A percentile compares a stretch with the other conserved stretches of the same genome.
Conservation (phyloP, 2,888 invertebrate genomes). For the Ectobius pallidus region DNA sequence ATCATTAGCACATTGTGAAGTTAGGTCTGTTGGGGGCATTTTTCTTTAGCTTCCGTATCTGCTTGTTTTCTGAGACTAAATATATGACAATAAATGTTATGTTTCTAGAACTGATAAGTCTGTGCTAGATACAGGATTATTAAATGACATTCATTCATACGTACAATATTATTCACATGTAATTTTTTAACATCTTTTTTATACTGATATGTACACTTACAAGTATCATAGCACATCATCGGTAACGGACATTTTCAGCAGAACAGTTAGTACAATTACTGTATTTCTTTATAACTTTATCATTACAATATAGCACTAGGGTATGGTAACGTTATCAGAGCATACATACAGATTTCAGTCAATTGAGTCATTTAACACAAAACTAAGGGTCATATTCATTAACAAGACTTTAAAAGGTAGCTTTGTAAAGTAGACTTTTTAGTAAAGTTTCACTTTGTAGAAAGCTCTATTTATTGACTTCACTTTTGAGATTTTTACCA, state of each 20-base stretch:
- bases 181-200: conserved; percentile 20
- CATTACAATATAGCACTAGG: conserved; percentile 25
- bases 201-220: conserved; percentile 38
- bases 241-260: conserved; percentile 34
- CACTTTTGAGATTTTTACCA: too few species aligned
- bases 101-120: neutral
- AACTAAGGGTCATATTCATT: too few species aligned
- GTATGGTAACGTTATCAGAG: conserved; percentile 23
- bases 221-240: conserved; percentile 34
- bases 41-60: conserved; percentile 8
- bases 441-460: too few species aligned
- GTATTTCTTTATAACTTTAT: conserved; percentile 2
- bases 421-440: too few species aligned
- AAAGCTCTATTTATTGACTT: too few species aligned
- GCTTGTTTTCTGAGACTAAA: neutral
- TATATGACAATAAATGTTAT: conserved; percentile 1
- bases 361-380: too few species aligned
- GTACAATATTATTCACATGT: conserved; percentile 32
- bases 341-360: conserved; percentile 8
- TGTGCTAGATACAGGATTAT: conserved; percentile 14
- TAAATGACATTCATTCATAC: conserved; percentile 24
- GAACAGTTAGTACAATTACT: conserved; percentile 34
- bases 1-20: neutral
- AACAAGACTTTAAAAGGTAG: too few species aligned
- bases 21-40: neutral